phyloP scores from a whole-genome alignment of 2,797 vertebrate species.

The Urosaurus nigricauda region DNA sequence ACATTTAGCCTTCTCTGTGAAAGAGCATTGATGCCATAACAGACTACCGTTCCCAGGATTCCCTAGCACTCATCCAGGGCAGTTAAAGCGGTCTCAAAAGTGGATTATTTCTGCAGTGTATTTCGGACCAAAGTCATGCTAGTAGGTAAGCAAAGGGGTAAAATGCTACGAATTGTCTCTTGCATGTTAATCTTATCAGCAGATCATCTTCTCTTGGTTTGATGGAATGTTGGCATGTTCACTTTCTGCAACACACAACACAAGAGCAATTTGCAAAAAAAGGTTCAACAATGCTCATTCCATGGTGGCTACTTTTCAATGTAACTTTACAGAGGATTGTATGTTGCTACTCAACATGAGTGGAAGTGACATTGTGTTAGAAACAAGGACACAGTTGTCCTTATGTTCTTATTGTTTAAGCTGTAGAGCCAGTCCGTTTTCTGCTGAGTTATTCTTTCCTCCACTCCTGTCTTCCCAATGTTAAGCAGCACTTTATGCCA shows the following conservation, averaged over 20 bases:
- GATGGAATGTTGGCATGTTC: not conserved
- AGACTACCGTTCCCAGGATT: too few species aligned
- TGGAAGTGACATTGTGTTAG: conserved; percentile 40
- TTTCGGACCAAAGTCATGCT: not conserved
- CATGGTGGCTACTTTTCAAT: conserved; percentile 1
- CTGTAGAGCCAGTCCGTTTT: conserved; percentile 34
- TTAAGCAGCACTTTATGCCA: conserved; percentile 62
- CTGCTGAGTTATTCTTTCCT: conserved; percentile 46
- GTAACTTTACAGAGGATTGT: conserved; percentile 24
- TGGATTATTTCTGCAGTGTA: too few species aligned
- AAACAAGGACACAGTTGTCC: conserved; percentile 33
- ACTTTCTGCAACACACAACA: not conserved
- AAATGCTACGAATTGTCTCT: not conserved
- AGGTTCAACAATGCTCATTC: not conserved
- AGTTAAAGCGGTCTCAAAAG: too few species aligned
- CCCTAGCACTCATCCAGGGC: too few species aligned
- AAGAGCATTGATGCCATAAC: too few species aligned
- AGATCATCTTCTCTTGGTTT: not conserved
- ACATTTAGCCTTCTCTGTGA: too few species aligned
- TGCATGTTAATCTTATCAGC: not conserved
- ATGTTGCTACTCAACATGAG: not conserved
- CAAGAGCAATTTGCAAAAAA: not conserved
- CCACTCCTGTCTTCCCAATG: conserved; percentile 14
- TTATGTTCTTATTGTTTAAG: conserved; percentile 25
- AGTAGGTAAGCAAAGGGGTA: not conserved